Evolutionary conservation across 2,888 invertebrate species (phyloP).

Genomic region (Eupithecia abbreviata): DNA sequence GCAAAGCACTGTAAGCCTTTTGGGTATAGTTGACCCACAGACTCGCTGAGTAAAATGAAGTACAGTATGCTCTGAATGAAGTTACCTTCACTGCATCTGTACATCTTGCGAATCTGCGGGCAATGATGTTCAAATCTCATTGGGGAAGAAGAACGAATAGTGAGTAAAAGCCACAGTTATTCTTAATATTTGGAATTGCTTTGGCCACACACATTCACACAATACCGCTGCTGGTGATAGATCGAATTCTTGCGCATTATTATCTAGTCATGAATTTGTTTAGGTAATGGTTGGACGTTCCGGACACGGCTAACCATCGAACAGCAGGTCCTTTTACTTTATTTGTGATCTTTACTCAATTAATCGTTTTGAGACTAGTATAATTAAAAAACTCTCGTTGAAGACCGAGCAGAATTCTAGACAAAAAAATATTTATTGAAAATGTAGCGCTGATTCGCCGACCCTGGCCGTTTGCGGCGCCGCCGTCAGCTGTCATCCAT

Average conservation of each 20-base stretch:
- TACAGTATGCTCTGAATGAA: too few species aligned
- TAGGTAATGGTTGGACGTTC: background rate
- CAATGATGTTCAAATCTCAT: too few species aligned
- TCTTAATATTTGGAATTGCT: background rate
- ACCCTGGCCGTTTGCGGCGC: conserved; percentile 57
- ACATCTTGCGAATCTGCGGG: too few species aligned
- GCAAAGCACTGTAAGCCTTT: too few species aligned
- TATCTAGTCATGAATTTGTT: background rate
- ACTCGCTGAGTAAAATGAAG: too few species aligned
- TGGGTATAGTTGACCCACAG: too few species aligned
- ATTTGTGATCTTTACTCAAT: conserved; percentile 29
- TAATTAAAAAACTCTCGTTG: conserved; percentile 58
- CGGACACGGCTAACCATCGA: background rate
- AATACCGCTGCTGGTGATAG: background rate
- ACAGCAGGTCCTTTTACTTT: background rate
- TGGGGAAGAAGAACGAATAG: too few species aligned
- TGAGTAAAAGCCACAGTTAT: background rate
- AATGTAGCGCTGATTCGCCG: conserved; percentile 50
- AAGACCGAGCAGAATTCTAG: conserved; percentile 55
- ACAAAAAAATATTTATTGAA: conserved; percentile 62
- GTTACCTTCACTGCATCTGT: too few species aligned
- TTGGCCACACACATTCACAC: background rate
- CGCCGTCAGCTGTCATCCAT: conserved; percentile 82
- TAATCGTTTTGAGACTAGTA: conserved; percentile 49
- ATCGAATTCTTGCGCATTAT: background rate